These are phyloP conservation scores for Gasteruption jaculator DNA, from an alignment of 2,888 invertebrate species.

Conservation along the genomic window DNA sequence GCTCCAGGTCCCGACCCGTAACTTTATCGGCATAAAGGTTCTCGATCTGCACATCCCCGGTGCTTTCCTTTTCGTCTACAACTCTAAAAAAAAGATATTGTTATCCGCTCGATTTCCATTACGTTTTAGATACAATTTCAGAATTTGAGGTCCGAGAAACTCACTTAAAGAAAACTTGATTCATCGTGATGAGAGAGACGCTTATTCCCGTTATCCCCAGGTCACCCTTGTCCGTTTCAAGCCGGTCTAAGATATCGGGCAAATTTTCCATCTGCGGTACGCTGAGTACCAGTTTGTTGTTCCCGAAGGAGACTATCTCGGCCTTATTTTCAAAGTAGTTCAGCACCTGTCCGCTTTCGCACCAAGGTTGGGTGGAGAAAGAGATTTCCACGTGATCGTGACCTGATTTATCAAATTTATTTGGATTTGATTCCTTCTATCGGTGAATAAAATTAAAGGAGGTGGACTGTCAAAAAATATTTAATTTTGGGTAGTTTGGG, in stretches of 20 bases:
- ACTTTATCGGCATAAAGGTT: too few species aligned
- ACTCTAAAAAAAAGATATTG: too few species aligned
- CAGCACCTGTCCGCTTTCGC: slow-evolving; percentile 35
- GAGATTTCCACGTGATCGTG: slow-evolving; percentile 32
- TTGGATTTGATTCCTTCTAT: too few species aligned
- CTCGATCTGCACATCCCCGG: too few species aligned
- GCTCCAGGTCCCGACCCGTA: slow-evolving; percentile 33
- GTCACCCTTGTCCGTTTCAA: slow-evolving; percentile 58
- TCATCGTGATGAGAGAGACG: slow-evolving; percentile 79
- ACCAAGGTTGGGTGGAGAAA: slow-evolving; percentile 29
- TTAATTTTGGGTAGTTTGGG: too few species aligned
- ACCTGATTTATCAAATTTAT: slow-evolving; percentile 17
- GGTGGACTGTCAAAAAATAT: too few species aligned
- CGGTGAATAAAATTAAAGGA: too few species aligned
- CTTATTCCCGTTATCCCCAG: slow-evolving; percentile 71
- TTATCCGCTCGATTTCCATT: too few species aligned
- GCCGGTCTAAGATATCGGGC: slow-evolving; percentile 57
- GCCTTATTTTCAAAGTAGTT: slow-evolving; percentile 47
- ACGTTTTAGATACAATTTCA: too few species aligned
- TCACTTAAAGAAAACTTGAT: slow-evolving; percentile 83
- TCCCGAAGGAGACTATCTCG: slow-evolving; percentile 44
- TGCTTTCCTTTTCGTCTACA: too few species aligned
- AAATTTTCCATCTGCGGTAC: slow-evolving; percentile 56
- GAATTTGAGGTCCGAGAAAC: too few species aligned
- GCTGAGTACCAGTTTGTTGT: slow-evolving; percentile 55